Evolutionary conservation across 1,140 invertebrate genomes (phyloP).

Genomic region (Brachionus plicatilis): DNA sequence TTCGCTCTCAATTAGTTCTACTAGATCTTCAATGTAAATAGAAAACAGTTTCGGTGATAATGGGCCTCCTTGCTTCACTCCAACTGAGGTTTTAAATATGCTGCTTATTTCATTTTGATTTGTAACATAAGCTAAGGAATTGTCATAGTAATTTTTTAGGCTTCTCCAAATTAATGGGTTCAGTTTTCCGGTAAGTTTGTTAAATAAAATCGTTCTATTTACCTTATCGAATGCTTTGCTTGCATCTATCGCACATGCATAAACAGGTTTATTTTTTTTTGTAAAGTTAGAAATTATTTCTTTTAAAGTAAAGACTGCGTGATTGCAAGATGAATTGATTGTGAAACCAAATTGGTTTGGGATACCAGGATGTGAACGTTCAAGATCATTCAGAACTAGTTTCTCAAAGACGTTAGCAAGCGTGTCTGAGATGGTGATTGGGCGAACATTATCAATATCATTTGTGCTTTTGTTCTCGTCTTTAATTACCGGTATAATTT

Average conservation of each 20-base stretch:
- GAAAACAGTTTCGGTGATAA: not conserved
- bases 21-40: not conserved
- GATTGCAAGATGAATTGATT: not conserved
- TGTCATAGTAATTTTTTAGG: not conserved
- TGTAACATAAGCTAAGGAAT: not conserved
- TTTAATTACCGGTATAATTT: not conserved
- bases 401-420: not conserved
- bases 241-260: not conserved
- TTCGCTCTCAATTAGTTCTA: not conserved
- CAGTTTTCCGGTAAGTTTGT: no score
- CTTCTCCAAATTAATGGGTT: no score
- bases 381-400: not conserved
- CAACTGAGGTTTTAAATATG: not conserved
- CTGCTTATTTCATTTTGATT: not conserved
- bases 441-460: not conserved
- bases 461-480: not conserved
- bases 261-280: not conserved
- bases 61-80: no score
- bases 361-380: not conserved
- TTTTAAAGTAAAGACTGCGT: not conserved
- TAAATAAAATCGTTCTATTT: no score
- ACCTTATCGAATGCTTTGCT: no score
- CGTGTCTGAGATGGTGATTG: conserved; percentile 1
- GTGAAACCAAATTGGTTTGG: not conserved
- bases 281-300: not conserved